These are phyloP conservation scores for Itoplectis maculator DNA, from an alignment of 2,888 invertebrate species.

Conservation along the genomic window DNA sequence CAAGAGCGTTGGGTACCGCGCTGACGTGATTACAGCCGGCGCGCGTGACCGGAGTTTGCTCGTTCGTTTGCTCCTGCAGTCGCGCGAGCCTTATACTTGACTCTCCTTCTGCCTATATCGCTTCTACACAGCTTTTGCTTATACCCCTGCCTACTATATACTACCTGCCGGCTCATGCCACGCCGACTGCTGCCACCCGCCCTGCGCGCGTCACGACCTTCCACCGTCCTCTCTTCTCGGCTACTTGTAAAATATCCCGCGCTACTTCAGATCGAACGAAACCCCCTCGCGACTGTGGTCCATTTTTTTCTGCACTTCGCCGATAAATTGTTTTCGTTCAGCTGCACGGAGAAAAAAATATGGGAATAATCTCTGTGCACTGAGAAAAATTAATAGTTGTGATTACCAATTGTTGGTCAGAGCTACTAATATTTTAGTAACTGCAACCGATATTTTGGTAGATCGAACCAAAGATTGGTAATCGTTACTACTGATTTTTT, in stretches of 20 bases:
- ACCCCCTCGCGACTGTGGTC: background rate
- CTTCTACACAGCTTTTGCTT: slow-evolving; percentile 3
- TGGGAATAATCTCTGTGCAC: no score
- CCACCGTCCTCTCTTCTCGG: slow-evolving; percentile 63
- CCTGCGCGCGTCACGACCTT: slow-evolving; percentile 64
- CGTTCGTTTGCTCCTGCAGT: slow-evolving; percentile 74
- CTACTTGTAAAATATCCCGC: slow-evolving; percentile 49
- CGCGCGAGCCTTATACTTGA: slow-evolving; percentile 62
- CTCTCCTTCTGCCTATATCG: slow-evolving; percentile 23
- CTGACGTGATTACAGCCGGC: slow-evolving; percentile 82
- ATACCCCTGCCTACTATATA: slow-evolving; percentile 21
- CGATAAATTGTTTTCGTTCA: no score
- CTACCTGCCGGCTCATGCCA: no score
- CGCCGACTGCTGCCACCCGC: slow-evolving; percentile 73
- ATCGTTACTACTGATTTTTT: no score
- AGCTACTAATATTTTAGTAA: no score
- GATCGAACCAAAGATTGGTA: no score
- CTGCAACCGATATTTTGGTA: no score
- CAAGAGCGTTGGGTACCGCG: slow-evolving; percentile 78
- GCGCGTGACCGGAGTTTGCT: slow-evolving; percentile 82
- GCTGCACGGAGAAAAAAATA: no score
- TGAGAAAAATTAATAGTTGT: no score
- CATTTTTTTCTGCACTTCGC: background rate
- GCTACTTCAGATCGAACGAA: slow-evolving; percentile 47
- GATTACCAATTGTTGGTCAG: no score